These are phyloP conservation scores for Gila robusta DNA, from an alignment of 2,797 vertebrate genomes.

Conservation along the genomic window DNA sequence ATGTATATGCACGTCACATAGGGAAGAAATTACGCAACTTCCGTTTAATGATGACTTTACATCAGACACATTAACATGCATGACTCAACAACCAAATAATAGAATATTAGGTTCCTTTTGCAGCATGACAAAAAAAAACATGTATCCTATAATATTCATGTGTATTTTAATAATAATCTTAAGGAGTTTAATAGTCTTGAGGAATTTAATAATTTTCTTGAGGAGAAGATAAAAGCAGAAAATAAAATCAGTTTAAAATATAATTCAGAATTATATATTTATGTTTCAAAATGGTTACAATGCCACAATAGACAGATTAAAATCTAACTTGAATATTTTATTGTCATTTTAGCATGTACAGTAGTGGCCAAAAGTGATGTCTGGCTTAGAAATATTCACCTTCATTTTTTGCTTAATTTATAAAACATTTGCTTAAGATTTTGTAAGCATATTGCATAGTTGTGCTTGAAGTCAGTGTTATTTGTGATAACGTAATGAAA, in stretches of 20 bases:
- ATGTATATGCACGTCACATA: background rate
- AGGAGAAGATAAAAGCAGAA: background rate
- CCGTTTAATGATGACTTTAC: background rate
- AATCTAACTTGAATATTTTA: background rate
- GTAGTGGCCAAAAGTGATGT: background rate
- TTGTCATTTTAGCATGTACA: background rate
- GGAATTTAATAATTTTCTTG: too few relatives aligned
- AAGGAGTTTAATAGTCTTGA: too few relatives aligned
- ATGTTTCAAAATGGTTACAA: background rate
- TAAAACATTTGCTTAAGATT: background rate
- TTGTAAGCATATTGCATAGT: background rate
- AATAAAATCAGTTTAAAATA: background rate
- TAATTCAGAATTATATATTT: background rate
- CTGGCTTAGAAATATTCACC: background rate
- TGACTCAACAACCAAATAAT: background rate
- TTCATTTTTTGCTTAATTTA: background rate
- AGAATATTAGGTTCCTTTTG: background rate
- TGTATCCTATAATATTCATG: background rate
- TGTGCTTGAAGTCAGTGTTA: background rate
- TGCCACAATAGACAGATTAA: background rate
- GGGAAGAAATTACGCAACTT: background rate
- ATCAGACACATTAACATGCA: background rate
- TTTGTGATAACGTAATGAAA: background rate
- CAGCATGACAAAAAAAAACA: background rate
- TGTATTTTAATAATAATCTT: background rate